Evolutionary conservation across 2,888 invertebrate genomes (phyloP), one percentile per base, ranked within the genome.

Genomic region (Sesamia inferens): DNA sequence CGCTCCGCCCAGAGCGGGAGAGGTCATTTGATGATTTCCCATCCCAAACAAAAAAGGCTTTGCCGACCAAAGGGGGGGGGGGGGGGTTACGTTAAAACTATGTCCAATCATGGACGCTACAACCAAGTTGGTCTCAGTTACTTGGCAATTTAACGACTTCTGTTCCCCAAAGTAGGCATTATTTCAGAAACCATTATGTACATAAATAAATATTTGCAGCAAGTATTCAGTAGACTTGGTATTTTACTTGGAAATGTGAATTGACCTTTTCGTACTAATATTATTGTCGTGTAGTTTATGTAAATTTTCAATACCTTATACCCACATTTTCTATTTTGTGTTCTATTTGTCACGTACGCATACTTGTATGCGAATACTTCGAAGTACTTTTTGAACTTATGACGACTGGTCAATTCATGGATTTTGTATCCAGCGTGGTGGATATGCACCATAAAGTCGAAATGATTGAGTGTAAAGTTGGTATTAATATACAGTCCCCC

Each of bases 221-320:
- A 54, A n/a, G 13, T 58, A n/a, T 8, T 8, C 10, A 4, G 64
- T 22, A 22, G 5, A 44, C 5, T 44, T 13, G 44, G 44, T 13
- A 75, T 75, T 76, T 69, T 13, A 75, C 69, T 70, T 69, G 61
- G 24, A 69, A 77, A 77, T 77, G 42, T 57, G 55, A 14, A 8
- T 48, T 68, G 47, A 55, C 77, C 68, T 57, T 13, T 31, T 62
- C 14, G 48, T 68, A 68, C 7, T 59, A 68, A 24, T 61, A 61
- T 65, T 51, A 44, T 77, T 42, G n/a, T 48, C 10, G 47, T 76
- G 6, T 7, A 2, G 2, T 39, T 19, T 22, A 22, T n/a, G 11
- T 69, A 24, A 69, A 77, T 75, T 1, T 24, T 13, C 61, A 61
- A 54, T 48, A 22, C 13, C 22, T 55, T 31, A 31, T 31, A 31